Base-by-base conservation (phyloP, 1,140 invertebrate species). In the Temnothorax longispinosus region DNA sequence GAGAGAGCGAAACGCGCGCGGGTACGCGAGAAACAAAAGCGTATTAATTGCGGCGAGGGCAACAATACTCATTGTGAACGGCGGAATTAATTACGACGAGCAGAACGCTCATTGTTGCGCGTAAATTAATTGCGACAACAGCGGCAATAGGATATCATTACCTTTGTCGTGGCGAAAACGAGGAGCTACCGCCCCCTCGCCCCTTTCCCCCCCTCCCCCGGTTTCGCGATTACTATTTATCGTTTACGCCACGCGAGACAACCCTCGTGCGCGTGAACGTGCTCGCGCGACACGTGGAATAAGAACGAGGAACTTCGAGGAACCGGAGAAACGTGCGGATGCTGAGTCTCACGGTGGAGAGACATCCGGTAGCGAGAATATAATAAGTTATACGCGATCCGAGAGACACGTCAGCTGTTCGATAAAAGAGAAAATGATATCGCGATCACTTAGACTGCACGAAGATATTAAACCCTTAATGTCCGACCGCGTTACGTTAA, bases 31-130 rank as follows among this genome's bases (percentile, higher is more conserved):
- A 84, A 84, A 84, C 80, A 84, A 84, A 84, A 84, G 80, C 80
- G 80, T 84, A 84, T 84, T 84, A 84, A 84, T 84, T 74, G 80
- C 80, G 80, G 52, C 67, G 67, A 74, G 80, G 54, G 80, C 80
- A 84, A 84, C 80, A 84, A 84, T 84, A 84, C 80, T 84, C 80
- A 84, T 84, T 84, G 80, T 84, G 69, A 74, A 84, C 80, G 80
- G 54, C 18, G 80, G 80, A 84, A 84, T 84, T 84, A 84, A 84
- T 84, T 84, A 84, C 80, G 32, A 75, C 69, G 69, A 84, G 69
- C 69, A 84, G 80, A 60, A 84, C 80, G 54, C 69, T 81, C 80
- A 84, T 84, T 84, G 80, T 84, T 84, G 69, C 69, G 54, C 80
- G 80, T 84, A 84, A 84, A 84, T 84, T 84, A 84, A 84, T 84